Base-by-base conservation (phyloP, 2,113 vertebrate species). In the Stomatorhinus ivindoensis region DNA sequence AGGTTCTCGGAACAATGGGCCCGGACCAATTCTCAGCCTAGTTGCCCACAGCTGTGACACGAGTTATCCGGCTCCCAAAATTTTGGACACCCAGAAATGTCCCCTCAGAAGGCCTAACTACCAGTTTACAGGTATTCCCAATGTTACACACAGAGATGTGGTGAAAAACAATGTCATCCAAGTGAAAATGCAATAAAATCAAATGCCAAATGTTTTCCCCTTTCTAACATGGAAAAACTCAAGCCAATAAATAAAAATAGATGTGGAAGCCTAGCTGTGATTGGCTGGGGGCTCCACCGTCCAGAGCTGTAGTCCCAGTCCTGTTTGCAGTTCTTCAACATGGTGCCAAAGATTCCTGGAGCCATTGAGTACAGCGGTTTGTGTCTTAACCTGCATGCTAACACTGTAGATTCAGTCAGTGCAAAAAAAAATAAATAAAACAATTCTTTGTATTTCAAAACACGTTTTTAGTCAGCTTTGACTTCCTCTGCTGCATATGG, bases 221-320 rank as follows among this genome's bases (percentile, higher is more conserved):
- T 50, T 50, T 86, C 21, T 50, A 50, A 86, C 47, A 86, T 48
- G 83, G n/a, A 86, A 86, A 85, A 85, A 85, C 24, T 46, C 46
- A 84, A 85, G 24, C 44, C 83, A 80, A 39, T 80, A 80, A 80
- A 80, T 80, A 80, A 80, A 80, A 80, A 80, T 80, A 80, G 73
- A 80, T 80, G 73, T 80, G 73, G 73, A 42, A 39, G 73, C 31
- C 73, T 42, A 39, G 13, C 35, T 15, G 21, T 27, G 73, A 2
- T 7, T 19, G 35, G 13, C 73, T 2, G 15, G 15, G 35, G 73
- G 15, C 35, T 80, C 44, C 44, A 27, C n/a, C n/a, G 2, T 50
- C 46, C 83, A 11, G 9, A 86, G 47, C 10, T 84, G 39, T 9
- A 24, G 42, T 47, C 24, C 82, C 35, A 15, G 46, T 47, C 39